Evolutionary conservation across 2,888 invertebrate species (phyloP).

Genomic region (Schizaphis graminum): DNA sequence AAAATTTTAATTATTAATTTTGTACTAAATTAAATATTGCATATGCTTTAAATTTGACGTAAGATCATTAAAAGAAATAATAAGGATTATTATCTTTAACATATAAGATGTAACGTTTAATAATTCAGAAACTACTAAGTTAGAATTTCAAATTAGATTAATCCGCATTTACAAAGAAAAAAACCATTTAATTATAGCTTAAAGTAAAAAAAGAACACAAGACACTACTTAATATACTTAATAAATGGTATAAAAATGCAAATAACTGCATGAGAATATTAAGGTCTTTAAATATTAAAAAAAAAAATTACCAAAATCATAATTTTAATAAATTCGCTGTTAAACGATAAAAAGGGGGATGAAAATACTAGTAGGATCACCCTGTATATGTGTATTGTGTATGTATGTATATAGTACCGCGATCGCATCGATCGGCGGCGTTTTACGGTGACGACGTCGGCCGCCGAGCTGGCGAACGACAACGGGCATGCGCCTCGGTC

Average conservation of each 20-base stretch:
- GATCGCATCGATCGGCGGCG: conserved; percentile 14
- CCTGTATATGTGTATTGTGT: neutral
- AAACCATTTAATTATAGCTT: neutral
- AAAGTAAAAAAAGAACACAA: neutral
- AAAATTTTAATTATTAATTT: neutral
- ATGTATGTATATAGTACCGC: neutral
- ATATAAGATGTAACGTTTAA: neutral
- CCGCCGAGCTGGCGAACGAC: neutral
- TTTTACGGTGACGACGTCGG: conserved; percentile 41
- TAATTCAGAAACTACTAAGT: neutral
- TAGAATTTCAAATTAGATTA: neutral
- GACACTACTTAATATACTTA: neutral
- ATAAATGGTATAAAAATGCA: neutral
- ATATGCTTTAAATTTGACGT: neutral
- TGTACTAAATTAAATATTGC: neutral
- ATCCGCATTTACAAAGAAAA: neutral
- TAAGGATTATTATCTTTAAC: neutral
- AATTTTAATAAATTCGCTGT: neutral
- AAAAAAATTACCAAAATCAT: neutral
- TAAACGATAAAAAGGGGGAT: neutral
- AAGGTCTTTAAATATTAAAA: neutral
- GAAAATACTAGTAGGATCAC: neutral
- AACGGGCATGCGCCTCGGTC: neutral
- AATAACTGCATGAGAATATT: neutral
- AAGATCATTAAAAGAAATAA: neutral